Evolutionary conservation across 2,797 vertebrate species (phyloP).

Genomic region (Chromobotia macracanthus): DNA sequence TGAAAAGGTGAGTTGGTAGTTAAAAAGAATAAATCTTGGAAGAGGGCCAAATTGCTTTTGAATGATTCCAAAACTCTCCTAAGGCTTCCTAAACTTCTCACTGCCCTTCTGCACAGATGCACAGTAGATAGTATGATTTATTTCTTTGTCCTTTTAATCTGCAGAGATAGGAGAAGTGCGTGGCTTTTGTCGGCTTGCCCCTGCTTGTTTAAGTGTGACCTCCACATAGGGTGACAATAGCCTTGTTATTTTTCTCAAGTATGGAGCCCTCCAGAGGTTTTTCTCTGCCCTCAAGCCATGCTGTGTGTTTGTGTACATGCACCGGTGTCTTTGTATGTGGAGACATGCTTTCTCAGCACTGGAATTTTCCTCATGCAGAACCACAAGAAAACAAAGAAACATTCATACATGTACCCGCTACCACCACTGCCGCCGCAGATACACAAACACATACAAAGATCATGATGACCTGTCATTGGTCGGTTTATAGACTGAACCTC

Average conservation of each 20-base stretch:
- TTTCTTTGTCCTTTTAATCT: constrained; percentile 59
- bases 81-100: constrained; percentile 37
- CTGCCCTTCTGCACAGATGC: constrained; percentile 41
- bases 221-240: constrained; percentile 52
- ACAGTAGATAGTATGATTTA: constrained; percentile 53
- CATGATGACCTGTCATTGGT: neutral
- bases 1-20: neutral
- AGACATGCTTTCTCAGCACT: constrained; percentile 58
- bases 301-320: constrained; percentile 17
- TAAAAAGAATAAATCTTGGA: neutral
- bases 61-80: constrained; percentile 47
- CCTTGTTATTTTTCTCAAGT: constrained; percentile 58
- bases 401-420: neutral
- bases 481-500: neutral
- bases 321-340: constrained; percentile 29
- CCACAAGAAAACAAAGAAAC: constrained; percentile 43
- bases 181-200: constrained; percentile 42
- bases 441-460: neutral
- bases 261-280: constrained; percentile 51
- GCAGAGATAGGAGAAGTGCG: constrained; percentile 54
- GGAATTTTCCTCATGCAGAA: constrained; percentile 40
- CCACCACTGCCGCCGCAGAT: neutral
- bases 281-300: constrained; percentile 33
- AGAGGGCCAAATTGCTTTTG: neutral
- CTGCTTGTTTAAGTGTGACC: constrained; percentile 59